phyloP scores from a whole-genome alignment of 35 echinoderm and acorn worm genomes.

The Apostichopus parvimensis region DNA sequence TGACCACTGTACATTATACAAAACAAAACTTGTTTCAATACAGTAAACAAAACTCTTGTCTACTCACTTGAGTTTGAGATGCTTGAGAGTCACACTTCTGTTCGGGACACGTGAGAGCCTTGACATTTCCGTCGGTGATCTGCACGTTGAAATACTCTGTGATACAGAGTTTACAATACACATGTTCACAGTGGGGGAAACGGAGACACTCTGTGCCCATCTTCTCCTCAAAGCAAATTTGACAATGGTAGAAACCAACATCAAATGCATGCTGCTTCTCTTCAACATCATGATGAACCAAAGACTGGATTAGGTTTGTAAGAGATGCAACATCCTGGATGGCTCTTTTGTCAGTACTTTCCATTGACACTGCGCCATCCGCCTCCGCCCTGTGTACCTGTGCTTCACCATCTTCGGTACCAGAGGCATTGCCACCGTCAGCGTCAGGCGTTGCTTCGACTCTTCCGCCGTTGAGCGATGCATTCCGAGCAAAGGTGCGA shows the following conservation, averaged over 20 bases:
- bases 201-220: constrained; percentile 68
- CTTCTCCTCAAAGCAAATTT: constrained; percentile 87
- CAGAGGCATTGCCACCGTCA: neutral
- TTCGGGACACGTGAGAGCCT: constrained; percentile 79
- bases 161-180: constrained; percentile 92
- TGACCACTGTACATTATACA: too few relatives aligned
- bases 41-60: too few relatives aligned
- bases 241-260: constrained; percentile 63
- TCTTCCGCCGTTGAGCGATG: neutral
- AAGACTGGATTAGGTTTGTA: constrained; percentile 52
- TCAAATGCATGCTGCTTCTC: constrained; percentile 71
- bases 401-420: neutral
- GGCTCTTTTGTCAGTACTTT: constrained; percentile 37
- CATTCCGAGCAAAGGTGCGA: constrained; percentile 17
- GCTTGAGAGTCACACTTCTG: constrained; percentile 81
- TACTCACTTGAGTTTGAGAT: constrained; percentile 76
- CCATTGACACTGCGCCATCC: neutral
- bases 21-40: too few relatives aligned
- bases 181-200: constrained; percentile 80
- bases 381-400: neutral
- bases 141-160: constrained; percentile 80
- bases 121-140: constrained; percentile 93
- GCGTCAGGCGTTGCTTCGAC: neutral
- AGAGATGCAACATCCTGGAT: constrained; percentile 83
- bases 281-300: constrained; percentile 70